These are phyloP conservation scores for Sycobia sp. DNA, from an alignment of 1,140 invertebrate species.

Conservation along the genomic window DNA sequence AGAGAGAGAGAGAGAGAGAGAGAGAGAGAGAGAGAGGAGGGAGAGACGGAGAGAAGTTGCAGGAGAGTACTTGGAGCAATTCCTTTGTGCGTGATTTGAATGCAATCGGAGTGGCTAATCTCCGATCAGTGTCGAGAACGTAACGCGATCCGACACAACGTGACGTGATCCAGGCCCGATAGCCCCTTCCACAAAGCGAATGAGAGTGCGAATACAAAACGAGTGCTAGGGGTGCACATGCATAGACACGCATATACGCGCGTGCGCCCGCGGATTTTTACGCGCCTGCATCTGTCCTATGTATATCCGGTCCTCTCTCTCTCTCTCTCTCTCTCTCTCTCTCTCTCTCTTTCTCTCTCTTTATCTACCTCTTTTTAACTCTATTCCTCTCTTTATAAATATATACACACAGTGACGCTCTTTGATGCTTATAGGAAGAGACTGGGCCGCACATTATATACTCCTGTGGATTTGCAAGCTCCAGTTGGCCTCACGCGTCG, in stretches of 20 bases:
- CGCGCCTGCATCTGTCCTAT: too few relatives aligned
- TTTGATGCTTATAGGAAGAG: conserved; percentile 14
- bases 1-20: too few relatives aligned
- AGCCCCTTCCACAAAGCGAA: too few relatives aligned
- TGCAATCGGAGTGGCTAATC: conserved; percentile 58
- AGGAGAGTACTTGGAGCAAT: conserved; percentile 39
- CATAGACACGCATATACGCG: neutral
- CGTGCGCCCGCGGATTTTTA: neutral
- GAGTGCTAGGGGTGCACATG: neutral
- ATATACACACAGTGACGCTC: too few relatives aligned
- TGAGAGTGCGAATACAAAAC: too few relatives aligned
- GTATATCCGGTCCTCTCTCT: too few relatives aligned
- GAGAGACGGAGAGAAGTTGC: neutral
- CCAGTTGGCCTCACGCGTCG: neutral
- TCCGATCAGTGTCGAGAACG: conserved; percentile 61
- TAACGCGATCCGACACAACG: conserved; percentile 60
- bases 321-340: too few relatives aligned
- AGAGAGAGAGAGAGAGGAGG: conserved; percentile 25
- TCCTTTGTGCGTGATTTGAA: conserved; percentile 61
- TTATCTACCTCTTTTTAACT: too few relatives aligned
- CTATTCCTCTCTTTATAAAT: too few relatives aligned
- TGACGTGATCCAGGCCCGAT: conserved; percentile 56
- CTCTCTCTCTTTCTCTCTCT: too few relatives aligned
- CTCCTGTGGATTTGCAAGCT: conserved; percentile 10
- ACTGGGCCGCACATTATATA: too few relatives aligned